A percentile compares a stretch with the other conserved stretches of the same genome.
Evolutionary conservation across 2,113 vertebrate species (phyloP).

Genomic region (Podarcis cretensis): DNA sequence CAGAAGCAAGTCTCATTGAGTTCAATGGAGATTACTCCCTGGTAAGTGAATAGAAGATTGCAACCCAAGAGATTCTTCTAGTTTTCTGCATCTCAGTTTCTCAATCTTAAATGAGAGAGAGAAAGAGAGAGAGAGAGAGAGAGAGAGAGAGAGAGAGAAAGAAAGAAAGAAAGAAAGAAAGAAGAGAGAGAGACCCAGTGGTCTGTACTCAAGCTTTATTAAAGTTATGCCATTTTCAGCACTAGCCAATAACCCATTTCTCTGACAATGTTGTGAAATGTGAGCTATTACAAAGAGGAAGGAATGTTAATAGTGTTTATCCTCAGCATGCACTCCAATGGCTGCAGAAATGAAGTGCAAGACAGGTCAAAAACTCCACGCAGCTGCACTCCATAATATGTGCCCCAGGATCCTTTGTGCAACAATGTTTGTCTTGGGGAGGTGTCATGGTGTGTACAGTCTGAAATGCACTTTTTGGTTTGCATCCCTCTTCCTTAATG

Average conservation of each 20-base stretch:
- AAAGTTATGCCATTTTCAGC: too few species aligned
- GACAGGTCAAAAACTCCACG: not conserved
- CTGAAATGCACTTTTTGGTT: not conserved
- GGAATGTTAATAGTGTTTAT: conserved; percentile 18
- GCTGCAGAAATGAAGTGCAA: not conserved
- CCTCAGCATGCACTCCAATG: not conserved
- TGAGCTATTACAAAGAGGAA: not conserved
- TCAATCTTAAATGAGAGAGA: not conserved
- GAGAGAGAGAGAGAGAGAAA: too few species aligned
- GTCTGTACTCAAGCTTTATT: not conserved
- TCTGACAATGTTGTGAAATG: too few species aligned
- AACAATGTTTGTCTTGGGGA: too few species aligned
- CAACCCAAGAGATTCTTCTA: not conserved
- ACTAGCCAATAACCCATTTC: not conserved
- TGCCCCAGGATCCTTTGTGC: not conserved
- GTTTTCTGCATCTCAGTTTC: not conserved
- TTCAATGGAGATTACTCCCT: not conserved
- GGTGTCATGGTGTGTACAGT: too few species aligned
- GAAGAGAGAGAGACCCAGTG: too few species aligned
- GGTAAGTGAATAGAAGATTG: too few species aligned
- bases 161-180: too few species aligned
- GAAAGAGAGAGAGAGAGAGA: too few species aligned
- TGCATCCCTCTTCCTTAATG: not conserved
- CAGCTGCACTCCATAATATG: not conserved
- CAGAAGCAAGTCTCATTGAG: not conserved